Evolutionary conservation across 2,888 invertebrate species (phyloP), one percentile per base, ranked within the genome.

Genomic region (Caenorhabditis imperialis): DNA sequence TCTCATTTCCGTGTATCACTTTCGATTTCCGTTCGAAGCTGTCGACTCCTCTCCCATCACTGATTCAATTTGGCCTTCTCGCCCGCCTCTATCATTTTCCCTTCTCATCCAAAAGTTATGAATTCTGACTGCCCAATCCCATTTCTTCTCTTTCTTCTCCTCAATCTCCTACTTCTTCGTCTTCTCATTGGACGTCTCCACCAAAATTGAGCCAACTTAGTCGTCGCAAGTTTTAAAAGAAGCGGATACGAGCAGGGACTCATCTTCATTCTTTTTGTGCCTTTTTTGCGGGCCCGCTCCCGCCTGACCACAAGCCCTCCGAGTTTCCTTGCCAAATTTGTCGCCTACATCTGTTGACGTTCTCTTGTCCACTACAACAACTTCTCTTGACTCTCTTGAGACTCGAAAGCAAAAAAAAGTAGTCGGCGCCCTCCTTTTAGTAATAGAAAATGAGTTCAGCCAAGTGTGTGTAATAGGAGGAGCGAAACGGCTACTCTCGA

Each of bases 371-470:
- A 48, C 37, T 37, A 54, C 47, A 35, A 38, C 33, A 57, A 16
- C 16, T 7, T 7, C 6, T 10, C 10, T 30, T 30, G 30, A 30
- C 30, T 30, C 30, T 30, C 30, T 30, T 30, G 30, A 30, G 30
- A 30, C 7, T 30, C n/a, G n/a, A n/a, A n/a, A 42, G 27, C 20
- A 35, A 10, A 38, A 18, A 40, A 27, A 51, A 25, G 61, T 50
- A 65, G 55, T 65, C 55, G 30, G 7, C 10, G 30, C 1, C 14
- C 27, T 33, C 63, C 30, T 55, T 14, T 50, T 65, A 57, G 65
- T 65, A 65, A 57, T 65, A 65, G 50, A 65, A 57, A 65, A 65
- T 65, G 65, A 65, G 65, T 65, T 65, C 65, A 65, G 65, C 37
- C 55, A 57, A 53, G 63, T 65, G 65, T 65, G 50, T 63, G 63